Conservation (phyloP, 2,113 vertebrate species). For the Elgaria multicarinata region DNA sequence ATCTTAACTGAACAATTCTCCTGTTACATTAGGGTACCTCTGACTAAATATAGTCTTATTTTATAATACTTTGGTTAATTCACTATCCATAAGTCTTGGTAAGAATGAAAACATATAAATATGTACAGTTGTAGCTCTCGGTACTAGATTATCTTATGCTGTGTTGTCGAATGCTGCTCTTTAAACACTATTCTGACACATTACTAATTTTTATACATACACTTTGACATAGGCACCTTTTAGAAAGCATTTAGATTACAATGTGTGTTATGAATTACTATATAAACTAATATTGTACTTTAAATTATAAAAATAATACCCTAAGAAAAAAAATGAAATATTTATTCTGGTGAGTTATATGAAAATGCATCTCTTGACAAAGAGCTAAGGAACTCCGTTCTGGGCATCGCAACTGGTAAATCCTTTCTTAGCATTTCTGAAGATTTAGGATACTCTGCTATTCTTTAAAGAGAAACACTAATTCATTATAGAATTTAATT, state of each 20-base stretch:
- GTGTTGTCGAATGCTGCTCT: slow-evolving; percentile 67
- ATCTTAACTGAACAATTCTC: slow-evolving; percentile 28
- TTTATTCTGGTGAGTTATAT: slow-evolving; percentile 55
- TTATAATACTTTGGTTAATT: slow-evolving; percentile 52
- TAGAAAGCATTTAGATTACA: slow-evolving; percentile 74
- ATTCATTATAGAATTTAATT: slow-evolving; percentile 53
- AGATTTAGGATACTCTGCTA: slow-evolving; percentile 30
- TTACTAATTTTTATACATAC: slow-evolving; percentile 67
- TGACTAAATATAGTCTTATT: slow-evolving; percentile 39
- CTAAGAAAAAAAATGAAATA: slow-evolving; percentile 45
- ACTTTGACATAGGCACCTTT: slow-evolving; percentile 73
- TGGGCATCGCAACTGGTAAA: slow-evolving; percentile 50
- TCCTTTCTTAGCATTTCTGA: slow-evolving; percentile 50
- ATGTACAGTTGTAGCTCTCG: slow-evolving; percentile 70
- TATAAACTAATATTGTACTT: slow-evolving; percentile 62
- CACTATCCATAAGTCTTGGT: slow-evolving; percentile 48
- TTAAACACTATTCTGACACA: slow-evolving; percentile 66
- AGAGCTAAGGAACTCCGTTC: slow-evolving; percentile 44
- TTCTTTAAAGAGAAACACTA: slow-evolving; percentile 43
- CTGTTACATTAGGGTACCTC: slow-evolving; percentile 3
- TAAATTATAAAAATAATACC: slow-evolving; percentile 54
- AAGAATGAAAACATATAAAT: slow-evolving; percentile 61
- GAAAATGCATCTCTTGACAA: slow-evolving; percentile 57
- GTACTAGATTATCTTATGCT: slow-evolving; percentile 68
- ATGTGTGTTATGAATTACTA: slow-evolving; percentile 50